A percentile compares a stretch with the other conserved stretches of the same genome.
Conservation (phyloP, 2,113 vertebrate genomes). For the Gasterosteus nipponicus region DNA sequence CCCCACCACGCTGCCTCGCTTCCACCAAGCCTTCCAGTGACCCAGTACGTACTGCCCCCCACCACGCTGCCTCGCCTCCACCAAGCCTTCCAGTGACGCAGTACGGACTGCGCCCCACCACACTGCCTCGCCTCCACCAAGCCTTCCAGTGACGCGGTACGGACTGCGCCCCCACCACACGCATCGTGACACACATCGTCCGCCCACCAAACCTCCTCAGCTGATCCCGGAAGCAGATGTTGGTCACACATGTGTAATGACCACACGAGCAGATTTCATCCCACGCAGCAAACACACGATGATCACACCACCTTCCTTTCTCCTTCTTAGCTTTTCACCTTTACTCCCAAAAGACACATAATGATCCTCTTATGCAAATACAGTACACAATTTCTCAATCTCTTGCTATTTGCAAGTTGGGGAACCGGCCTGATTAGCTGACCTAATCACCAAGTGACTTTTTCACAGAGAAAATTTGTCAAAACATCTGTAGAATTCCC, state of each 20-base stretch:
- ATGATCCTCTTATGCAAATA: neutral
- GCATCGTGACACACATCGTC: constrained; percentile 16
- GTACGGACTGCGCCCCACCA: no score
- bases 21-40: no score
- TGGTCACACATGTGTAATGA: constrained; percentile 37
- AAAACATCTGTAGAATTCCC: neutral
- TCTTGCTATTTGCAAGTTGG: neutral
- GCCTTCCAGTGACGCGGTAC: no score
- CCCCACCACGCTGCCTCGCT: no score
- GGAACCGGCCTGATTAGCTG: neutral
- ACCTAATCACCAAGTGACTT: neutral
- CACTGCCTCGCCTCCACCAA: no score
- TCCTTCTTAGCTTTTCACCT: neutral
- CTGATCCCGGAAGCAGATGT: constrained; percentile 21
- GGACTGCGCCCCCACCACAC: constrained; percentile 9
- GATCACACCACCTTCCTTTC: constrained; percentile 17
- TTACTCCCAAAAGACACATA: neutral
- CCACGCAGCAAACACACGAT: neutral
- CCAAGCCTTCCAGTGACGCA: no score
- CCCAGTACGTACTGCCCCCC: no score
- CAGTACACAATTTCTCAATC: neutral
- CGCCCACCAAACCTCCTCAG: neutral
- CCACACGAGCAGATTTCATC: constrained; percentile 15
- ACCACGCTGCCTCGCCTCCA: no score
- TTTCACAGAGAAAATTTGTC: neutral